A percentile compares a stretch with the other conserved stretches of the same genome.
phyloP scores from a whole-genome alignment of 2,797 vertebrate species.

The Thripadectes ignobilis region DNA sequence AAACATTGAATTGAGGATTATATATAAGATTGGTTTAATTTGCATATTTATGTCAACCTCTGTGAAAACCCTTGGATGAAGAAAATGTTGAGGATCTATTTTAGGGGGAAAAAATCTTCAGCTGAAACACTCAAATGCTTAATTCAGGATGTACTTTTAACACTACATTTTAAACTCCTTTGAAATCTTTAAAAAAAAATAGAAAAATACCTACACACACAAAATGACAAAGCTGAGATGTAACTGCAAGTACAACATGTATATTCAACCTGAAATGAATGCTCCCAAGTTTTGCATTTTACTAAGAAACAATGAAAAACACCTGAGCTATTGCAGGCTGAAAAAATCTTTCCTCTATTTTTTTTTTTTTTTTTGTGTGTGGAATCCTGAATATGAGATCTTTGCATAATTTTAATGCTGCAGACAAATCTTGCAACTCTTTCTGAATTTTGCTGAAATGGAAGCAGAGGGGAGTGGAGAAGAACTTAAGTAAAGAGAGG shows the following conservation, averaged over 20 bases:
- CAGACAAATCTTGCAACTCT: not conserved
- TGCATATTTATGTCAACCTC: not conserved
- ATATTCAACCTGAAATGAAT: not conserved
- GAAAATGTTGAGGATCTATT: not conserved
- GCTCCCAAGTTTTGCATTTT: not conserved
- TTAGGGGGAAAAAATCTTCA: not conserved
- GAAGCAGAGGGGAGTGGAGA: not conserved
- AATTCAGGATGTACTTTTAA: not conserved
- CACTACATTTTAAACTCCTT: not conserved
- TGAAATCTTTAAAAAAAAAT: not conserved
- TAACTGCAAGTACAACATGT: not conserved
- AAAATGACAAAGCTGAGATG: not conserved
- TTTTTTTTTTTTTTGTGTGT: too few relatives aligned
- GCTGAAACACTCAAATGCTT: not conserved
- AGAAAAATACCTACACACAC: not conserved
- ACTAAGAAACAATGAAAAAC: not conserved
- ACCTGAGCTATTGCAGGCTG: not conserved
- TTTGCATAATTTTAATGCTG: not conserved
- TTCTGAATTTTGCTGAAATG: not conserved
- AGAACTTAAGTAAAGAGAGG: not conserved
- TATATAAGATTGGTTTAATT: not conserved
- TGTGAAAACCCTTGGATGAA: not conserved
- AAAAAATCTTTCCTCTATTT: not conserved
- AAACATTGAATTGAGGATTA: not conserved
- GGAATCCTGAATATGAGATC: not conserved